A percentile compares a stretch with the other conserved stretches of the same genome.
phyloP scores from a whole-genome alignment of 2,888 invertebrate species.

The Oasisia sp. region DNA sequence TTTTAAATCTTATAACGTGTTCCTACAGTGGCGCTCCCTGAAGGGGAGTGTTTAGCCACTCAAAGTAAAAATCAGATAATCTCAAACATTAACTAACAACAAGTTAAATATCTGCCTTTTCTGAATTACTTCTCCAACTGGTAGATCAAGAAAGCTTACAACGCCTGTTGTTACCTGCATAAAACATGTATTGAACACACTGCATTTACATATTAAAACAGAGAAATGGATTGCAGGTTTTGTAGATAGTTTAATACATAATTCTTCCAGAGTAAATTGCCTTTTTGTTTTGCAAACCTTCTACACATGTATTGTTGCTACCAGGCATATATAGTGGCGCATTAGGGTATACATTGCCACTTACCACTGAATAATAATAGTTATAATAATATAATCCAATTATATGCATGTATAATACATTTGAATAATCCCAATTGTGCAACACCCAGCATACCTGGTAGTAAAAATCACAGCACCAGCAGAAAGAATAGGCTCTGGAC shows the following conservation, averaged over 20 bases:
- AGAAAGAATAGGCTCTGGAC: not conserved
- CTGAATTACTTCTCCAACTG: too few relatives aligned
- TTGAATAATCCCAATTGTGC: not conserved
- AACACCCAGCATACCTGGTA: not conserved
- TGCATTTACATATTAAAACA: not conserved
- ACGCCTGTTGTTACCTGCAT: not conserved
- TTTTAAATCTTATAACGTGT: too few relatives aligned
- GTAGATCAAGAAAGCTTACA: not conserved
- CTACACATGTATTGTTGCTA: not conserved
- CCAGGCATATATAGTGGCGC: not conserved
- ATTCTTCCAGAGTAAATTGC: not conserved
- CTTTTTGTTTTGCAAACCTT: not conserved
- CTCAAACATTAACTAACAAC: too few relatives aligned
- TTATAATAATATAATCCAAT: not conserved
- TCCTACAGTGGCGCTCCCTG: too few relatives aligned
- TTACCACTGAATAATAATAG: not conserved
- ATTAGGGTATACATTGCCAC: not conserved
- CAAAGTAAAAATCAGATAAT: too few relatives aligned
- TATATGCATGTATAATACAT: not conserved
- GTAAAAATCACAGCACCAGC: not conserved
- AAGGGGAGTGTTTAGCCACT: too few relatives aligned
- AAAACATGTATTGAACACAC: not conserved
- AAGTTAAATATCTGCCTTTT: too few relatives aligned
- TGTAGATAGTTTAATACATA: not conserved
- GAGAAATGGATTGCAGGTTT: not conserved